A percentile compares a stretch with the other conserved stretches of the same genome.
Evolutionary conservation across 2,888 invertebrate species (phyloP).

Genomic region (Stenolophus ochropezus): DNA sequence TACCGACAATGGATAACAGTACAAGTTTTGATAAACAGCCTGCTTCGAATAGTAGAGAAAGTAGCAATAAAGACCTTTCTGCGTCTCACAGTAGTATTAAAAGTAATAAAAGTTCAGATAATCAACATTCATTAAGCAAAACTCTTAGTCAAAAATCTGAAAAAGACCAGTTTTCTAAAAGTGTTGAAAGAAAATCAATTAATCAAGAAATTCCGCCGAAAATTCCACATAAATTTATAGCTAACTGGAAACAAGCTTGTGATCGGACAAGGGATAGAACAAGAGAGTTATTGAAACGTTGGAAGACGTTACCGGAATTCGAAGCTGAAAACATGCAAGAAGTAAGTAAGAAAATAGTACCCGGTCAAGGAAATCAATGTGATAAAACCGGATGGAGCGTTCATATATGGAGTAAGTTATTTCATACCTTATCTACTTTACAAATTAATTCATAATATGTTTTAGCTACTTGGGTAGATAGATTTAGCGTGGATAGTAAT

Average conservation of each 20-base stretch:
- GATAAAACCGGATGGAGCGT: slow-evolving; percentile 81
- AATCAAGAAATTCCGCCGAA: slow-evolving; percentile 74
- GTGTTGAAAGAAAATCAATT: slow-evolving; percentile 67
- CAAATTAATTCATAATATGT: neutral
- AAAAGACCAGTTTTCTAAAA: slow-evolving; percentile 70
- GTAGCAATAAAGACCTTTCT: slow-evolving; percentile 69
- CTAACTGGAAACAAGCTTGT: slow-evolving; percentile 85
- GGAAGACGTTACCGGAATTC: slow-evolving; percentile 81
- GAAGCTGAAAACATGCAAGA: slow-evolving; percentile 70
- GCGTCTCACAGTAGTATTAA: slow-evolving; percentile 69
- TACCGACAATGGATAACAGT: slow-evolving; percentile 52
- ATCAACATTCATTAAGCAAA: slow-evolving; percentile 66
- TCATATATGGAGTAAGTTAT: slow-evolving; percentile 83
- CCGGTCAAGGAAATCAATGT: slow-evolving; percentile 67
- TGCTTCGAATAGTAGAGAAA: slow-evolving; percentile 67
- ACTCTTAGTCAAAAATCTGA: slow-evolving; percentile 70
- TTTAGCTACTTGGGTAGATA: slow-evolving; percentile 84
- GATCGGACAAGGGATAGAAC: slow-evolving; percentile 85
- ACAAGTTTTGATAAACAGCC: slow-evolving; percentile 59
- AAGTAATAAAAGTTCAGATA: slow-evolving; percentile 71
- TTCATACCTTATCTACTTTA: neutral
- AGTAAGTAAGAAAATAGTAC: slow-evolving; percentile 72
- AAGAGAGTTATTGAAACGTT: slow-evolving; percentile 82
- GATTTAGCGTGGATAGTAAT: slow-evolving; percentile 81
- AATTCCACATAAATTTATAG: slow-evolving; percentile 82